A percentile compares a stretch with the other conserved stretches of the same genome.
Evolutionary conservation across 2,113 vertebrate genomes (phyloP).

Genomic region (Rhinoptilus africanus): DNA sequence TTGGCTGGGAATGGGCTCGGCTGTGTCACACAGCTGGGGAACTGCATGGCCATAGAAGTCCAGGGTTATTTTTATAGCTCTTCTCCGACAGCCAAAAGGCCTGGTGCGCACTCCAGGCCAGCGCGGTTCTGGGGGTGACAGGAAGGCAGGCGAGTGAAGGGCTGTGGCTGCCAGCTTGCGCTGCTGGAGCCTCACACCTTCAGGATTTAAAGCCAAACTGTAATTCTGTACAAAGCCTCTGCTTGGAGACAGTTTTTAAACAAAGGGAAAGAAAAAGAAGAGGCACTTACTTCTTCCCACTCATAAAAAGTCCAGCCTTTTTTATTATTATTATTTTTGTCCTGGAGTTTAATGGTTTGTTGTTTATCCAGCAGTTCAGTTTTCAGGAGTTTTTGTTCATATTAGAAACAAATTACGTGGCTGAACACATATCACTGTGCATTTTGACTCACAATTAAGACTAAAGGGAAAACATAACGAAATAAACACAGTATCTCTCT

Average conservation of each 20-base stretch:
- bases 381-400: slow-evolving; percentile 43
- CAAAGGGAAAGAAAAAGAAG: background rate
- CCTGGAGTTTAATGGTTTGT: slow-evolving; percentile 9
- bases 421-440: slow-evolving; percentile 53
- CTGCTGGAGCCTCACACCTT: background rate
- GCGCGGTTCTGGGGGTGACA: background rate
- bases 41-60: background rate
- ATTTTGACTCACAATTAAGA: slow-evolving; percentile 70
- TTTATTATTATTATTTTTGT: background rate
- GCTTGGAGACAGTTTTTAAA: background rate
- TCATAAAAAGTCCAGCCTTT: background rate
- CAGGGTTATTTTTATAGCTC: background rate
- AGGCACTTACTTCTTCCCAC: background rate
- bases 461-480: slow-evolving; percentile 60
- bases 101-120: background rate
- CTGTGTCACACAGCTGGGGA: slow-evolving; percentile 1
- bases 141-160: background rate
- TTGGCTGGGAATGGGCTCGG: background rate
- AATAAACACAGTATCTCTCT: slow-evolving; percentile 67
- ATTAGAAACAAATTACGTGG: slow-evolving; percentile 54
- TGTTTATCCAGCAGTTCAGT: slow-evolving; percentile 40
- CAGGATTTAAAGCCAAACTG: background rate
- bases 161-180: background rate
- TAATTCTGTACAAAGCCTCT: background rate
- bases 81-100: background rate